phyloP scores from a whole-genome alignment of 2,113 vertebrate species.

The Australoheros scitulus region DNA sequence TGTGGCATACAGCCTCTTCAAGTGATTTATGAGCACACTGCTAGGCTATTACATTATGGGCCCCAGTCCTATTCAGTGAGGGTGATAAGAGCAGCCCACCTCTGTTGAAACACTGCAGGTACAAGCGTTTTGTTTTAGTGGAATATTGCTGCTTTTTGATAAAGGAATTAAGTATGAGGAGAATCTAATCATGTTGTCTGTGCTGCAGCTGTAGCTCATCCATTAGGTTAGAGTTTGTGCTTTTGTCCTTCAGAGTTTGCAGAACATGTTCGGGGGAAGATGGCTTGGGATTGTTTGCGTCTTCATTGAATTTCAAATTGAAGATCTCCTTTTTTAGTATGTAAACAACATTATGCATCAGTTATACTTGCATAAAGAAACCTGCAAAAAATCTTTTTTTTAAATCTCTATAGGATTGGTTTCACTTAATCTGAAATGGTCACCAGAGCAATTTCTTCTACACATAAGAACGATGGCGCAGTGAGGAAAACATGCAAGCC shows the following conservation, averaged over 20 bases:
- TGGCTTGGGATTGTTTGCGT: slow-evolving; percentile 12
- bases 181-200: slow-evolving; percentile 52
- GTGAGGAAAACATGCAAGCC: slow-evolving; percentile 15
- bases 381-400: neutral
- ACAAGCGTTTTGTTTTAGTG: slow-evolving; percentile 58
- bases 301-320: slow-evolving; percentile 48
- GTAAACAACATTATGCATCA: slow-evolving; percentile 23
- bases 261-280: slow-evolving; percentile 3
- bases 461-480: neutral
- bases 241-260: slow-evolving; percentile 55
- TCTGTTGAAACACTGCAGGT: slow-evolving; percentile 41
- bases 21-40: slow-evolving; percentile 77
- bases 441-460: neutral
- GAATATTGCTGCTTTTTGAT: slow-evolving; percentile 55
- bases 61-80: slow-evolving; percentile 45
- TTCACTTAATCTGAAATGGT: neutral
- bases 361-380: neutral
- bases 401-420: neutral
- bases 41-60: slow-evolving; percentile 72
- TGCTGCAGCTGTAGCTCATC: slow-evolving; percentile 44
- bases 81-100: slow-evolving; percentile 62
- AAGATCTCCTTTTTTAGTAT: slow-evolving; percentile 4
- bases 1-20: slow-evolving; percentile 63
- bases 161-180: slow-evolving; percentile 44
- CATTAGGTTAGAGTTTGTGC: slow-evolving; percentile 33